phyloP scores from a whole-genome alignment of 1,140 invertebrate genomes.

The Glossosoma conforme region DNA sequence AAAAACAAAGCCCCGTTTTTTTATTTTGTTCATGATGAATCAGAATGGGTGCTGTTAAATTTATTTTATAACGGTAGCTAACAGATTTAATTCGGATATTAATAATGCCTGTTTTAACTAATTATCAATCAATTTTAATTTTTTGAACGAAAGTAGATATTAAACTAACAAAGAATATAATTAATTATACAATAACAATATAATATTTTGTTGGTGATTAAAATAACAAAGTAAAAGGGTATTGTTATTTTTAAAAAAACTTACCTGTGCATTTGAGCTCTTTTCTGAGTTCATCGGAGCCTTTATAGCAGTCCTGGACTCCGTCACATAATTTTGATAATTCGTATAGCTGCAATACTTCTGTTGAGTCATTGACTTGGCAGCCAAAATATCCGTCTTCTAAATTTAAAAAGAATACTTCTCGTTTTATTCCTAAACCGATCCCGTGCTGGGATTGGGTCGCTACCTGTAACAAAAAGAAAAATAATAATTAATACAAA shows the following conservation, averaged over 20 bases:
- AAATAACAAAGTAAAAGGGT: too few species aligned
- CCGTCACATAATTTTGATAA: conserved; percentile 92
- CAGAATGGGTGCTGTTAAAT: too few species aligned
- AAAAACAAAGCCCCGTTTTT: too few species aligned
- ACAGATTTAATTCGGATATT: too few species aligned
- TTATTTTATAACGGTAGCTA: too few species aligned
- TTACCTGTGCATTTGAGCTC: conserved; percentile 92
- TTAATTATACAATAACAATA: neutral
- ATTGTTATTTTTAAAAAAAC: conserved; percentile 34
- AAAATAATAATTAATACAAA: too few species aligned
- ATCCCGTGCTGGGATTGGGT: conserved; percentile 68
- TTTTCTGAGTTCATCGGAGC: conserved; percentile 82
- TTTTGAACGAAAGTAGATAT: too few species aligned
- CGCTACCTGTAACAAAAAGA: conserved; percentile 57
- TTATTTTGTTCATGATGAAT: too few species aligned
- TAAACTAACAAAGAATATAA: too few species aligned
- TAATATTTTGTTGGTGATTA: neutral
- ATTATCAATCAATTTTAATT: too few species aligned
- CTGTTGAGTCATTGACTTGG: conserved; percentile 92
- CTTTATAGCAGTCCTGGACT: conserved; percentile 81
- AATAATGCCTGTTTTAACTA: too few species aligned
- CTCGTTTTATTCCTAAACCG: conserved; percentile 76
- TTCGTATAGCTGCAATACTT: conserved; percentile 91
- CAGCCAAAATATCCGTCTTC: conserved; percentile 96
- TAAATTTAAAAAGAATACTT: conserved; percentile 94